These are phyloP conservation scores for Neopipo cinnamomea DNA, from an alignment of 2,113 vertebrate genomes.

Conservation along the genomic window DNA sequence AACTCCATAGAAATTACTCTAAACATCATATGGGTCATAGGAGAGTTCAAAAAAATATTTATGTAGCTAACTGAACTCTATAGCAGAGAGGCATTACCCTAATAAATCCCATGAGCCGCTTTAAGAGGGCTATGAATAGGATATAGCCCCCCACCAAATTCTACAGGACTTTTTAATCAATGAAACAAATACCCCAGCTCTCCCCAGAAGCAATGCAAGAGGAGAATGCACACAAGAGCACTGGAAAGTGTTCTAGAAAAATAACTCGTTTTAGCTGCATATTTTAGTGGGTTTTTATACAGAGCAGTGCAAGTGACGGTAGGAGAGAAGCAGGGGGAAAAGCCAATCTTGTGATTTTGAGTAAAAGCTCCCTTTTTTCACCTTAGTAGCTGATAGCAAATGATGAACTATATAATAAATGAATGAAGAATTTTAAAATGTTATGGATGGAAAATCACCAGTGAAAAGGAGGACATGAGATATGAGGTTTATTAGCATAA, in stretches of 20 bases:
- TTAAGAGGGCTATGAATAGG: not conserved
- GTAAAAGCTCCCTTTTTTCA: not conserved
- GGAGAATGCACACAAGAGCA: not conserved
- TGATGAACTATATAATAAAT: not conserved
- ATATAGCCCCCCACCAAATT: not conserved
- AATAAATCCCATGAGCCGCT: not conserved
- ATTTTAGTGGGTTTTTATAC: not conserved
- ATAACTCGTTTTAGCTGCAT: not conserved
- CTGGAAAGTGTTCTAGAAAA: not conserved
- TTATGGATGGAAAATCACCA: not conserved
- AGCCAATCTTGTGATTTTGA: not conserved
- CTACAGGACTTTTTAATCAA: not conserved
- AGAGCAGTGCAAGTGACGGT: not conserved
- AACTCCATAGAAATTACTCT: conserved; percentile 17
- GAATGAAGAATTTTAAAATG: not conserved
- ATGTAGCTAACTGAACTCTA: conserved; percentile 3
- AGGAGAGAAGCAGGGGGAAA: not conserved
- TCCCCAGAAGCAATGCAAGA: not conserved
- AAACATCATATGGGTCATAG: not conserved
- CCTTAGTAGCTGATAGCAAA: not conserved
- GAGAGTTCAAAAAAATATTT: conserved; percentile 33
- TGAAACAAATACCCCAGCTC: not conserved
- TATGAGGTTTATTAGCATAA: not conserved
- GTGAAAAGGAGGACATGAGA: not conserved
- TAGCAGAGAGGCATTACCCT: not conserved